These are phyloP conservation scores for Sylvietta virens DNA, from an alignment of 2,113 vertebrate species.

Conservation along the genomic window DNA sequence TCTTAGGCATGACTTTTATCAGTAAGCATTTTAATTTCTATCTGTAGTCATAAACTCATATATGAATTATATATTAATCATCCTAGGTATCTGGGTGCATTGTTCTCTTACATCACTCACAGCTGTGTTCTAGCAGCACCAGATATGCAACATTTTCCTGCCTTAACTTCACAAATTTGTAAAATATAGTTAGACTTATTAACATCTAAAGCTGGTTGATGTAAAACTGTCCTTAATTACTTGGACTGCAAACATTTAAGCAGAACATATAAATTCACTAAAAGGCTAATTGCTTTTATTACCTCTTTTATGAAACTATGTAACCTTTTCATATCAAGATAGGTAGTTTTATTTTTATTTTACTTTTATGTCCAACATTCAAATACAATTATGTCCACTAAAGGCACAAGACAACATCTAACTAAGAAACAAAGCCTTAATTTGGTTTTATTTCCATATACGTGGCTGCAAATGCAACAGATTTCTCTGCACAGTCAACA, in stretches of 20 bases:
- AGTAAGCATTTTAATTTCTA: background rate
- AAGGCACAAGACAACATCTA: background rate
- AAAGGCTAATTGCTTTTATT: background rate
- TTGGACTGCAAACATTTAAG: background rate
- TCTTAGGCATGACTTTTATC: background rate
- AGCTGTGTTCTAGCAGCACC: background rate
- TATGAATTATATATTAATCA: background rate
- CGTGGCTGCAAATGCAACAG: background rate
- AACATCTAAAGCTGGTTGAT: background rate
- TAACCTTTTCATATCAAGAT: background rate
- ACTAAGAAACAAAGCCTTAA: background rate
- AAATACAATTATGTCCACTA: background rate
- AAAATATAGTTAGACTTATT: background rate
- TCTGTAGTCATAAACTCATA: background rate
- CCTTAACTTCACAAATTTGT: background rate
- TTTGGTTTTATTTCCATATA: background rate
- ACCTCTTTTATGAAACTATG: background rate
- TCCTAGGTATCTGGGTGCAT: background rate
- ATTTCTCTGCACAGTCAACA: background rate
- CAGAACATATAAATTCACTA: background rate
- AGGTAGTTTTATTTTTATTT: background rate
- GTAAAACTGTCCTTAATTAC: background rate
- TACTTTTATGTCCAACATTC: background rate
- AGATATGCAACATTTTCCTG: background rate
- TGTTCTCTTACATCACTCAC: background rate